phyloP scores from a whole-genome alignment of 2,113 vertebrate species.

The Chroicocephalus ridibundus region DNA sequence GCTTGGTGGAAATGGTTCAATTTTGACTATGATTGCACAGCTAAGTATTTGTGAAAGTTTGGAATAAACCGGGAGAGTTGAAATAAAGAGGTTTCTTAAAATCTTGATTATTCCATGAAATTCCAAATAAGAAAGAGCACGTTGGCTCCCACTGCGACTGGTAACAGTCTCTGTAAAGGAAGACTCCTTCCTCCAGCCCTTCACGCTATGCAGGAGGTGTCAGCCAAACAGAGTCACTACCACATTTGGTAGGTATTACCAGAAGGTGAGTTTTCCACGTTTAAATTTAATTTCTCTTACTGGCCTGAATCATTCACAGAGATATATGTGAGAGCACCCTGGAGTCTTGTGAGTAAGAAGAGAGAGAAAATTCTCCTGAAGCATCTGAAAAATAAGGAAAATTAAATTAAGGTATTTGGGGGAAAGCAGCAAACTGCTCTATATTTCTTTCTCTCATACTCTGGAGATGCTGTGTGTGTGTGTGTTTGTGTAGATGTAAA shows the following conservation, averaged over 20 bases:
- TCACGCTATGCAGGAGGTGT: accelerated
- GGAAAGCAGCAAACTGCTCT: not conserved
- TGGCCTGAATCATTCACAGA: not conserved
- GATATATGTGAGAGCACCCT: not conserved
- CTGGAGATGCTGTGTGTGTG: not conserved
- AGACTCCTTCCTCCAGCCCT: not conserved
- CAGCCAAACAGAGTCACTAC: not conserved
- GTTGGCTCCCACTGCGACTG: not conserved
- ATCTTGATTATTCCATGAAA: not conserved
- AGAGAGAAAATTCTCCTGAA: not conserved
- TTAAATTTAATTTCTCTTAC: not conserved
- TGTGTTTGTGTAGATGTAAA: not conserved
- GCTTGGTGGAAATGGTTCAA: not conserved
- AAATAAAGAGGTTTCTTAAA: not conserved
- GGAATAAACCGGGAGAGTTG: not conserved
- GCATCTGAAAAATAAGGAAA: not conserved
- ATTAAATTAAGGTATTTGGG: not conserved
- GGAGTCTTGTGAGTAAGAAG: not conserved
- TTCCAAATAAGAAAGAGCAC: not conserved
- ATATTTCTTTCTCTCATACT: not conserved
- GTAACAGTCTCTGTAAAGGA: not conserved
- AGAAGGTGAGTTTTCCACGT: not conserved
- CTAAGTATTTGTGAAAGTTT: not conserved
- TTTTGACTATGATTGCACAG: not conserved
- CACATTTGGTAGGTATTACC: not conserved